Evolutionary conservation across 2,797 vertebrate species (phyloP), one percentile per base, ranked within the genome.

Genomic region (Melanogrammus aeglefinus): DNA sequence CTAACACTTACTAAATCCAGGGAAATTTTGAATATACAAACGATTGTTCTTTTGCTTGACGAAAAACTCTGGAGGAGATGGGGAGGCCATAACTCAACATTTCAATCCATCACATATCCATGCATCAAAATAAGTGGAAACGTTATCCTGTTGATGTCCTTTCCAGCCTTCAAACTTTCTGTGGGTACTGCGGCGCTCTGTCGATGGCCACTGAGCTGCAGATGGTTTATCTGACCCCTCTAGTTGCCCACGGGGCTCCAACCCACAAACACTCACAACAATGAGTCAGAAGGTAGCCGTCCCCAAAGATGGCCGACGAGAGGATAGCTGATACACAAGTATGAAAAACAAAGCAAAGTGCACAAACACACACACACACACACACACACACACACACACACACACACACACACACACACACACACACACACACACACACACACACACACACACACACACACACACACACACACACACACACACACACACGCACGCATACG

Each of bases 121-220:
- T 63, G 57, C 57, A 24, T 63, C 21, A 24, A 63, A 63, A n/a
- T 6, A n/a, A 24, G 21, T 24, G 57, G 57, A 24, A 24, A 9
- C 6, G 21, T 4, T 63, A 16, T 63, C 74, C 72, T 76, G 75
- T 44, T 74, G 72, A 75, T 77, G 63, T 82, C 73, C 70, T 21
- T 71, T 79, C 69, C 21, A 63, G 72, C 39, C n/a, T 14, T 31
- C 14, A 83, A 79, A 82, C 24, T 13, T 77, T 4, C 9, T 9
- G 76, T 27, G 73, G 12, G 79, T 79, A 77, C 38, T 33, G 83
- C 41, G 80, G 33, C 85, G 86, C 73, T 77, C 72, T 31, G 38
- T 39, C 18, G 13, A 73, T 77, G 77, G 71, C 72, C 18, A 63
- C 78, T 69, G 73, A 3, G 72, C 77, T 78, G 82, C 78, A 81